Evolutionary conservation across 2,888 invertebrate genomes (phyloP), one percentile per base, ranked within the genome.

Genomic region (Platycnemis pennipes): DNA sequence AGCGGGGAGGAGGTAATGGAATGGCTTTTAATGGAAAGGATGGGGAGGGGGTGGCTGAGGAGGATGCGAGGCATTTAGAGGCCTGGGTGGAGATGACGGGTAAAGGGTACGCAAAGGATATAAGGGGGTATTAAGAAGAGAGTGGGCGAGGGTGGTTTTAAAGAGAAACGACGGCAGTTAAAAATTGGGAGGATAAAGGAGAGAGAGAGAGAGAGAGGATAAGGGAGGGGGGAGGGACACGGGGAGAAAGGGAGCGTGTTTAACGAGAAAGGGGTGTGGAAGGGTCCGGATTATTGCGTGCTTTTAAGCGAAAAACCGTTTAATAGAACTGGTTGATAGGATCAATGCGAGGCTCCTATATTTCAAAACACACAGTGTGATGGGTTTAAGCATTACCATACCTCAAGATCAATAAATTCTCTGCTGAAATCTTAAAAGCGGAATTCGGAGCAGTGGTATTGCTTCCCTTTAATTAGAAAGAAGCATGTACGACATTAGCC

Each of bases 21-120:
- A 91, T 63, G 91, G 91, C 91, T 91, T 91, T 91, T 91, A 91
- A 91, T 91, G 91, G 91, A 91, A 63, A 63, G n/a, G 91, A 26
- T 63, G 26, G 63, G 63, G 44, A 63, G 26, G 44, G 91, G 5
- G 63, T n/a, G 77, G 77, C 31, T 19, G 49, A 11, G 49, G 11
- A 77, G 77, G 77, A 77, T 77, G 13, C 77, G 77, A 77, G 31
- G 69, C 13, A 44, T 87, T 46, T 26, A 46, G 46, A 26, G 77
- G 77, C n/a, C n/a, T n/a, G 37, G 77, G 77, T n/a, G 37, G 49
- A 26, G 63, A 91, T 16, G 91, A 63, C 22, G 91, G 16, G 63
- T n/a, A 91, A 42, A 46, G 88, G 53, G 53, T 89, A 37, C 37
- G 37, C 26, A 46, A 89, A 89, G 53, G 88, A 37, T 37, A 53